Conservation (phyloP, 2,113 vertebrate genomes). For the Mobula hypostoma region DNA sequence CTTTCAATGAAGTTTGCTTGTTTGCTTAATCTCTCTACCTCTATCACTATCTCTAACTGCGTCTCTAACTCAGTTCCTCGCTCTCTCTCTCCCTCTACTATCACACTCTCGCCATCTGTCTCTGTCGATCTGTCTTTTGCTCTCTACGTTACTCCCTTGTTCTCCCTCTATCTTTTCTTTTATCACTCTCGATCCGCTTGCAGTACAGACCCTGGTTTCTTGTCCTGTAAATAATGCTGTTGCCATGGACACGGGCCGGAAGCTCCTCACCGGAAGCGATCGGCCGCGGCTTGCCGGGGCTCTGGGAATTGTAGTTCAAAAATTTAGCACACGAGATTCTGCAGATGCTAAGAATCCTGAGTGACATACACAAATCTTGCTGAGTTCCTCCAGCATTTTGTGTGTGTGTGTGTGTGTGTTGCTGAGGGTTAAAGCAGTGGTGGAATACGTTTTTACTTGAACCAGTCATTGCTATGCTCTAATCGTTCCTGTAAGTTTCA, state of each 20-base stretch:
- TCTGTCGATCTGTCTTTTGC: background rate
- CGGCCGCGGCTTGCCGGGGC: background rate
- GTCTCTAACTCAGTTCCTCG: background rate
- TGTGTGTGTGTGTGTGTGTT: too few species aligned
- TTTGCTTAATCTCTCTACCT: too few species aligned
- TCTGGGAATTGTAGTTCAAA: background rate
- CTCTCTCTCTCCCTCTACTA: background rate
- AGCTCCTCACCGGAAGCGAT: background rate
- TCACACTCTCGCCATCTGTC: background rate
- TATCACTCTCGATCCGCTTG: background rate
- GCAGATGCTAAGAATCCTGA: too few species aligned
- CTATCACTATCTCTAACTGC: background rate
- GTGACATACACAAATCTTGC: too few species aligned
- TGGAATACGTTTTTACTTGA: background rate
- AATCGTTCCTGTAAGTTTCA: background rate
- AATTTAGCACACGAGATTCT: too few species aligned
- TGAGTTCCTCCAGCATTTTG: too few species aligned
- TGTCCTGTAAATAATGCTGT: background rate
- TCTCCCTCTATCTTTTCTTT: background rate
- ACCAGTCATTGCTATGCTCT: background rate
- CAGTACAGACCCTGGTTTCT: too few species aligned
- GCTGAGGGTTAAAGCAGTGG: too few species aligned
- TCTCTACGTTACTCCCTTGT: background rate
- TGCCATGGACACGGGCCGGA: conserved; percentile 18
- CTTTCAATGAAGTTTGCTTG: too few species aligned